These are phyloP conservation scores for Pachyrhynchus sulphureomaculatus DNA, from an alignment of 1,140 invertebrate species.

Conservation along the genomic window DNA sequence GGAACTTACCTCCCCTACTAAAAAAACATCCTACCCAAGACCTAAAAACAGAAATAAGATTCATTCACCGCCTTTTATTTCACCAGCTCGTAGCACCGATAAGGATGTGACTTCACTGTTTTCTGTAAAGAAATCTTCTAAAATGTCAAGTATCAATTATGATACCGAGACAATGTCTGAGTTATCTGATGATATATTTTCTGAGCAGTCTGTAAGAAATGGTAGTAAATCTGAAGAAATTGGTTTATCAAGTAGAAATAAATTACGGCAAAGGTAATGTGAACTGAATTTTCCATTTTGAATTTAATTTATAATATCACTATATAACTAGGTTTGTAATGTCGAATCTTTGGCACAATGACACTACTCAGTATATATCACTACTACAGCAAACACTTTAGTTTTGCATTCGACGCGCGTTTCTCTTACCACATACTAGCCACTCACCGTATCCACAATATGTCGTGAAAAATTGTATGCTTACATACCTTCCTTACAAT, in stretches of 20 bases:
- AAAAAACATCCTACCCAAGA: neutral
- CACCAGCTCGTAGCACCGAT: neutral
- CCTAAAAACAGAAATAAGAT: slow-evolving; percentile 10
- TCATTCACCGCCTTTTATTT: slow-evolving; percentile 1
- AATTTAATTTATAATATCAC: no score
- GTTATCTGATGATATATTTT: slow-evolving; percentile 17
- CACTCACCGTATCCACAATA: no score
- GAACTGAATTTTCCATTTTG: neutral
- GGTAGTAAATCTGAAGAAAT: neutral
- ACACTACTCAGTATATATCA: no score
- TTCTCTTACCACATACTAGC: no score
- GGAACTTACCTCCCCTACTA: slow-evolving; percentile 9
- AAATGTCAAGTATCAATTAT: neutral
- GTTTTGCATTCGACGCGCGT: no score
- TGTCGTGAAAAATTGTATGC: no score
- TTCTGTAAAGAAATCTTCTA: slow-evolving; percentile 14
- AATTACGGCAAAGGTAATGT: neutral
- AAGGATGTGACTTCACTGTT: slow-evolving; percentile 14
- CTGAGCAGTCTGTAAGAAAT: neutral
- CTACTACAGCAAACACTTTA: no score
- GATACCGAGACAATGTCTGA: slow-evolving; percentile 15
- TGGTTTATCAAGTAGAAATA: neutral
- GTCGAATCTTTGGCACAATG: no score
- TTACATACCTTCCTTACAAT: no score
- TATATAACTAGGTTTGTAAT: no score